Conservation (phyloP, 2,113 vertebrate species). For the Craseonycteris thonglongyai region DNA sequence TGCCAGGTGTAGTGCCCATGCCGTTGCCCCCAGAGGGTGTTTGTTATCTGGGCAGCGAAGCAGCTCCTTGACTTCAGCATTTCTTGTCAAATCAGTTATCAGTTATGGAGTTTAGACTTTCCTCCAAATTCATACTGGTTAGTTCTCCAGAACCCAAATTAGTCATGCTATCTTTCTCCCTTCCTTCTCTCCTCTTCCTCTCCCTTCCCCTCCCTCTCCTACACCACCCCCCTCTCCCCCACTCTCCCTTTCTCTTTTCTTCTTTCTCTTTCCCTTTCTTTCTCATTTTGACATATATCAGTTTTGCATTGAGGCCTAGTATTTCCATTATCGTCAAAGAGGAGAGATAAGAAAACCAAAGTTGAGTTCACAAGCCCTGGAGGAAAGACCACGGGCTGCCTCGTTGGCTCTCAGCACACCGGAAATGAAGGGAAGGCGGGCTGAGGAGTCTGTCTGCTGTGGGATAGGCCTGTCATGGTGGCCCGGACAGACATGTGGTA, state of each 20-base stretch:
- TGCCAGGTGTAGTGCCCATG: rapidly evolving
- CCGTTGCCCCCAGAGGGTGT: too few species aligned
- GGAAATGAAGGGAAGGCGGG: not conserved
- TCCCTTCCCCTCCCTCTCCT: too few species aligned
- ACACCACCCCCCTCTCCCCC: too few species aligned
- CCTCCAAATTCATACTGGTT: not conserved
- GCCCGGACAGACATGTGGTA: constrained; percentile 52
- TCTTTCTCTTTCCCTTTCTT: not conserved
- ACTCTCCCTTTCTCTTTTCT: not conserved
- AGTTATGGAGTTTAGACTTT: not conserved
- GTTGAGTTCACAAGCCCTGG: not conserved
- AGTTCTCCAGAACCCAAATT: not conserved
- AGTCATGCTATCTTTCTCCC: not conserved
- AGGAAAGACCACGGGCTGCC: not conserved
- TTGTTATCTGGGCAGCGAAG: not conserved
- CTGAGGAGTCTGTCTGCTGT: not conserved
- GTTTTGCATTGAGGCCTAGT: not conserved
- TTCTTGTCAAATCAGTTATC: not conserved
- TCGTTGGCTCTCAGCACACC: not conserved
- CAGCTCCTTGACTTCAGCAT: not conserved
- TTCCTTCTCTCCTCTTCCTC: not conserved
- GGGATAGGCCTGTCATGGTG: rapidly evolving
- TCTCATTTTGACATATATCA: not conserved
- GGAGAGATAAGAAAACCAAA: not conserved
- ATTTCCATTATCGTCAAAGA: not conserved